Percentiles rank a stretch among this genome's conserved stretches.
Conservation (phyloP, 1,140 invertebrate species). For the Sinella curviseta region DNA sequence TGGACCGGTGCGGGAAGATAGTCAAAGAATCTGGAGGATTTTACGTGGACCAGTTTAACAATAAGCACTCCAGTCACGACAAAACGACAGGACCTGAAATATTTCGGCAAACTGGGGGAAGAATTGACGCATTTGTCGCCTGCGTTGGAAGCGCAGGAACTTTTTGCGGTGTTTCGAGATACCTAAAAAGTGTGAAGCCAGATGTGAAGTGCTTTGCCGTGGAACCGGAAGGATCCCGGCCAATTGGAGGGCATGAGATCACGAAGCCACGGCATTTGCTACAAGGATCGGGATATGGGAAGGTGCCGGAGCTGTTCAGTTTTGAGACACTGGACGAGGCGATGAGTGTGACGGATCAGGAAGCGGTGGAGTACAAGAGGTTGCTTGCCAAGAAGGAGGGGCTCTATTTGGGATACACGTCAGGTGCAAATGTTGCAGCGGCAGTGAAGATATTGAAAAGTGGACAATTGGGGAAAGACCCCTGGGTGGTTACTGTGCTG, state of each 20-base stretch:
- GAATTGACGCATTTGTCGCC: no score
- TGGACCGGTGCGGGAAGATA: neutral
- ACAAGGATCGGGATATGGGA: no score
- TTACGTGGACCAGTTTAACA: no score
- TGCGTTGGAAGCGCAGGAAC: slow-evolving; percentile 50
- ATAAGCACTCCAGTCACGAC: slow-evolving; percentile 56
- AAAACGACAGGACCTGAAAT: slow-evolving; percentile 60
- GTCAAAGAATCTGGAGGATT: slow-evolving; percentile 13
- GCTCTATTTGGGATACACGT: slow-evolving; percentile 43
- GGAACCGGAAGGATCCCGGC: no score
- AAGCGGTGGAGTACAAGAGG: no score
- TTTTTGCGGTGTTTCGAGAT: slow-evolving; percentile 38
- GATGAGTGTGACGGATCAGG: no score
- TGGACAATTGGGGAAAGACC: slow-evolving; percentile 36
- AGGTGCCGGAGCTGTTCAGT: no score
- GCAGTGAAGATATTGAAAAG: slow-evolving; percentile 39
- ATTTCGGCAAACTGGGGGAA: no score
- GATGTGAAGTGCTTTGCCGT: slow-evolving; percentile 38
- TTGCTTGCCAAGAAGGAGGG: slow-evolving; percentile 39
- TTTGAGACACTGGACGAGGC: no score
- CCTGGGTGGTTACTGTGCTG: slow-evolving; percentile 41
- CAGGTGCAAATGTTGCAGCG: no score
- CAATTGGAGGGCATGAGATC: no score
- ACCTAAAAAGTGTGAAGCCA: slow-evolving; percentile 33
- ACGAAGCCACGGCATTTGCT: no score